phyloP scores from a whole-genome alignment of 2,888 invertebrate genomes.

The Marasmarcha lunaedactyla region DNA sequence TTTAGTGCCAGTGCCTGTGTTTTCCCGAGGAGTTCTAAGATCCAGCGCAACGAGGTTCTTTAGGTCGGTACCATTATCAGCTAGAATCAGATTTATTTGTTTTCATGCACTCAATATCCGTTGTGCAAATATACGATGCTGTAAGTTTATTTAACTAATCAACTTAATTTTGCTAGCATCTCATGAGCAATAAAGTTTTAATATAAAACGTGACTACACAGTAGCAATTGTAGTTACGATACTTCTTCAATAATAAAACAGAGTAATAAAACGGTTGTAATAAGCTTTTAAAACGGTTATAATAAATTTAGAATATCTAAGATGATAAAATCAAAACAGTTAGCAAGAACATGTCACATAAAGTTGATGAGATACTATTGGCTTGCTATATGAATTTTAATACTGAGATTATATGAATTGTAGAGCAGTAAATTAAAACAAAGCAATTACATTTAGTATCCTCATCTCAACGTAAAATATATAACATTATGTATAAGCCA shows the following conservation, averaged over 20 bases:
- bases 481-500: too few species aligned
- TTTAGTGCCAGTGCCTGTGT: slow-evolving; percentile 50
- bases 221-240: too few species aligned
- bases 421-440: too few species aligned
- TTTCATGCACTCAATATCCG: slow-evolving; percentile 26
- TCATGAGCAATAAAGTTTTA: too few species aligned
- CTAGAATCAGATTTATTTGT: neutral
- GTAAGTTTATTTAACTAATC: slow-evolving; percentile 5
- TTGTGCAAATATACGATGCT: slow-evolving; percentile 32
- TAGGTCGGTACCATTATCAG: slow-evolving; percentile 38
- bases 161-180: neutral
- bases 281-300: too few species aligned
- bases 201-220: too few species aligned
- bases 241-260: too few species aligned
- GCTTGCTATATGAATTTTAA: neutral
- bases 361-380: neutral
- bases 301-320: neutral
- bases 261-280: too few species aligned
- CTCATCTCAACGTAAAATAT: too few species aligned
- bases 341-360: neutral
- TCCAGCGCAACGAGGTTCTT: slow-evolving; percentile 42
- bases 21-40: slow-evolving; percentile 22
- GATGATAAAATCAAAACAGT: neutral
- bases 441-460: too few species aligned
- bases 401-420: neutral